Percentiles rank a stretch among this genome's conserved stretches.
These are phyloP conservation scores for Toxotes chatareus DNA, from an alignment of 2,113 vertebrate species.

Conservation along the genomic window DNA sequence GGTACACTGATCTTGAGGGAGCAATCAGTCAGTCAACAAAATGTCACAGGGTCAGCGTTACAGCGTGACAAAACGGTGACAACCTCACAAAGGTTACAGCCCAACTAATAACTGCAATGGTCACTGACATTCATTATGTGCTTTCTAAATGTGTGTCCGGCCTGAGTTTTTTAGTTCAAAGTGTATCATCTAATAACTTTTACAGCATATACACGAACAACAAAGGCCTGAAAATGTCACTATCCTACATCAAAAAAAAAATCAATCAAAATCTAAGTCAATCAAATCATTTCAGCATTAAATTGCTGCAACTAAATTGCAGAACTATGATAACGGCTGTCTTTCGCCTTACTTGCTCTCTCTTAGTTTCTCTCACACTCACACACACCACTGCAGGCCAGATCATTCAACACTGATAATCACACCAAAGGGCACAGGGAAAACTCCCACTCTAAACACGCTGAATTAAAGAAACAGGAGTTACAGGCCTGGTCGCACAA, in stretches of 20 bases:
- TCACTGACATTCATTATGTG: conserved; percentile 46
- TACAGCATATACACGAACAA: neutral
- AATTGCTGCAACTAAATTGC: conserved; percentile 42
- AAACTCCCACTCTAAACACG: conserved; percentile 79
- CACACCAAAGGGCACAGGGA: conserved; percentile 74
- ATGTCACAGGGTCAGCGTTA: conserved; percentile 78
- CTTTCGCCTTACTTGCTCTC: conserved; percentile 10
- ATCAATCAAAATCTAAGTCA: conserved; percentile 46
- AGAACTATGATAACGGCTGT: conserved; percentile 60
- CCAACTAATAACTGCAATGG: conserved; percentile 68
- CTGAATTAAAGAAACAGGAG: conserved; percentile 77
- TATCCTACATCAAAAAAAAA: conserved; percentile 53
- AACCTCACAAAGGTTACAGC: conserved; percentile 80
- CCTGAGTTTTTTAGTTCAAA: conserved; percentile 44
- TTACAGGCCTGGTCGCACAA: conserved; percentile 71
- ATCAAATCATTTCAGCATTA: conserved; percentile 55
- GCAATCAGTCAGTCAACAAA: conserved; percentile 81
- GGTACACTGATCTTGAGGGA: conserved; percentile 75
- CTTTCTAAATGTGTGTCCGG: conserved; percentile 24
- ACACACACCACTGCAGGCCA: conserved; percentile 59
- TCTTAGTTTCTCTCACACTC: conserved; percentile 22
- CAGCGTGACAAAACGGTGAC: conserved; percentile 64
- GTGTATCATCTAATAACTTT: conserved; percentile 31
- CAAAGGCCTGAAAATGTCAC: conserved; percentile 29
- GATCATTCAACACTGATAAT: conserved; percentile 76